Conservation (phyloP, 1,140 invertebrate genomes). For the Drosophila hydei region DNA sequence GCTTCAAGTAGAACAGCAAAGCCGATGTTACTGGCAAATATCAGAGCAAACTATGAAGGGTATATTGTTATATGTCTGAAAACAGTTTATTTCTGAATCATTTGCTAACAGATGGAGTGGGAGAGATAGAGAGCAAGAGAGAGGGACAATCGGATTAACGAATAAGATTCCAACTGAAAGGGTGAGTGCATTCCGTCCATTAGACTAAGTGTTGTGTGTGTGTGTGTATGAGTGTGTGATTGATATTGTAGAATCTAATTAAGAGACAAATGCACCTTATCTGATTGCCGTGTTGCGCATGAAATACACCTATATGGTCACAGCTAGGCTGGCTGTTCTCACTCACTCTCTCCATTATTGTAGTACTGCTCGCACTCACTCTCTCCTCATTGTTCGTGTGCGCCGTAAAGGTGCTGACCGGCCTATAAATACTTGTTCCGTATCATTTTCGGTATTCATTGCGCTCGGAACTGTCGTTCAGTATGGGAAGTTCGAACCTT, state of each 20-base stretch:
- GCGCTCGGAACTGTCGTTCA: conserved; percentile 31
- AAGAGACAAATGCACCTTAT: conserved; percentile 74
- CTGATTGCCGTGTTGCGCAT: conserved; percentile 58
- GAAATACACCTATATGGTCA: conserved; percentile 64
- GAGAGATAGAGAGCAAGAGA: neutral
- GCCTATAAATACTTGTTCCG: conserved; percentile 59
- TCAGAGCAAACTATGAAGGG: no score
- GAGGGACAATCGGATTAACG: neutral
- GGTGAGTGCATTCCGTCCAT: neutral
- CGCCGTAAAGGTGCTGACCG: neutral
- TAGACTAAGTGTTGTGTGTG: neutral
- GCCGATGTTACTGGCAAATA: no score
- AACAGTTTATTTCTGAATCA: no score
- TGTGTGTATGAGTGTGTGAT: conserved; percentile 3
- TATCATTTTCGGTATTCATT: conserved; percentile 63
- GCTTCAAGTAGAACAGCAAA: no score
- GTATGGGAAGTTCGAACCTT: conserved; percentile 36
- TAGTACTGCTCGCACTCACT: neutral
- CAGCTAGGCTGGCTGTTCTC: conserved; percentile 22
- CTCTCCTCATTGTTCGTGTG: neutral
- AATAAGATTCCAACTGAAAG: conserved; percentile 29
- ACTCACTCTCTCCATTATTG: conserved; percentile 1
- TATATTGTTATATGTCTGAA: no score
- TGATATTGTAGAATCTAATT: conserved; percentile 62
- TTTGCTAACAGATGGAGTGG: neutral